Base-by-base conservation (phyloP, 2,888 invertebrate genomes). In the Microctonus hyperodae region DNA sequence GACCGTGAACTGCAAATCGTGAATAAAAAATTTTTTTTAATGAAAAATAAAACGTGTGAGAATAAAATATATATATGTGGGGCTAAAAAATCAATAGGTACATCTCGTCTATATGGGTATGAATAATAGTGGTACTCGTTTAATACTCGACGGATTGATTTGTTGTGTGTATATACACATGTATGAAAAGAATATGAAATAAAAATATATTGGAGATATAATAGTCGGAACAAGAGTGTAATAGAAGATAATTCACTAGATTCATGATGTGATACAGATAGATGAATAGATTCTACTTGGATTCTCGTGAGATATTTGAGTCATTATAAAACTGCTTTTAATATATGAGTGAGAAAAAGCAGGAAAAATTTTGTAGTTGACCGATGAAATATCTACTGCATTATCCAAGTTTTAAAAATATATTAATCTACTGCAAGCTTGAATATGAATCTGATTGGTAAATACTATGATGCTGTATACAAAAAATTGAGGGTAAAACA, bases 371-470 rank as follows among this genome's bases (percentile, higher is more conserved):
- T 57, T 37, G 23, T 31, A 64, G 68, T 64, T 58, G 64, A 64
- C 68, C 68, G 56, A 57, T 64, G 50, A 57, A 64, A 58, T 58
- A 58, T 44, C 35, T 23, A 16, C 25, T 48, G 35, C 44, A 53
- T 63, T 51, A 58, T 60, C n/a, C n/a, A 53, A 48, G 35, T 51
- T 44, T 33, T 64, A 33, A 35, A 63, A 63, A 57, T 69, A 58
- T 60, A 72, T 72, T 70, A 69, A 72, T 61, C 64, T 55, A 50
- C 55, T 57, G n/a, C 64, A n/a, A n/a, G 16, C 63, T 40, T 48
- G 65, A 59, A 50, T 60, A 65, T 69, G 69, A 72, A 71, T 69
- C 65, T 56, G 65, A 66, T 69, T 65, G 58, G 50, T 33, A 33
- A 31, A 31, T 13, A 23, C 13, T 53, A 44, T 28, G 37, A 51